phyloP scores from a whole-genome alignment of 2,888 invertebrate genomes.

The Morpho deidamia region DNA sequence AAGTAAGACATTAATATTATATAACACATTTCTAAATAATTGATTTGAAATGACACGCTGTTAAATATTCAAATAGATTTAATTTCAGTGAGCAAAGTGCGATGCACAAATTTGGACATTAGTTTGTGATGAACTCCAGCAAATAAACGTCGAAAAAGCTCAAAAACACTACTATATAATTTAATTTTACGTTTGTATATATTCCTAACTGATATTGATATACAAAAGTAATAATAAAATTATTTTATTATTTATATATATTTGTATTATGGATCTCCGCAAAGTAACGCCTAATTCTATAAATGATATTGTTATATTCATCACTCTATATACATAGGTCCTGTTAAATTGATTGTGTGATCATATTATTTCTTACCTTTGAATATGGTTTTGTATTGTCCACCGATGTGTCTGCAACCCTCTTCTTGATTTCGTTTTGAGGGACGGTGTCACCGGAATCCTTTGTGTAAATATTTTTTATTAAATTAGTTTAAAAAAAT shows the following conservation, averaged over 20 bases:
- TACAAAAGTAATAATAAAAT: too few relatives aligned
- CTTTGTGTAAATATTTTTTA: constrained; percentile 28
- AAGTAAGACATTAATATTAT: too few relatives aligned
- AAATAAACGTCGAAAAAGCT: constrained; percentile 49
- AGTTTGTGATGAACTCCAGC: constrained; percentile 1
- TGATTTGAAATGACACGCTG: too few relatives aligned
- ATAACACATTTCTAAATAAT: too few relatives aligned
- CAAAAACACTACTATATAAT: constrained; percentile 31
- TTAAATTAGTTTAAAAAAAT: neutral
- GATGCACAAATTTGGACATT: neutral
- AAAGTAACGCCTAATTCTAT: too few relatives aligned
- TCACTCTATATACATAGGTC: constrained; percentile 5
- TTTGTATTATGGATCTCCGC: too few relatives aligned
- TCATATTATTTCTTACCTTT: constrained; percentile 44
- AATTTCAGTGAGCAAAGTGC: neutral
- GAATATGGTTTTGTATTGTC: constrained; percentile 56
- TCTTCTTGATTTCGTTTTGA: constrained; percentile 63
- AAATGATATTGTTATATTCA: neutral
- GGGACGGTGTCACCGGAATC: constrained; percentile 60
- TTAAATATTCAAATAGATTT: too few relatives aligned
- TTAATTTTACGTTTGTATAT: neutral
- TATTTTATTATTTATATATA: too few relatives aligned
- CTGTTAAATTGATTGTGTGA: neutral
- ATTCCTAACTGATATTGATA: neutral
- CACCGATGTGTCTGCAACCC: constrained; percentile 42